phyloP scores from a whole-genome alignment of 2,113 vertebrate species.

The Suncus etruscus region DNA sequence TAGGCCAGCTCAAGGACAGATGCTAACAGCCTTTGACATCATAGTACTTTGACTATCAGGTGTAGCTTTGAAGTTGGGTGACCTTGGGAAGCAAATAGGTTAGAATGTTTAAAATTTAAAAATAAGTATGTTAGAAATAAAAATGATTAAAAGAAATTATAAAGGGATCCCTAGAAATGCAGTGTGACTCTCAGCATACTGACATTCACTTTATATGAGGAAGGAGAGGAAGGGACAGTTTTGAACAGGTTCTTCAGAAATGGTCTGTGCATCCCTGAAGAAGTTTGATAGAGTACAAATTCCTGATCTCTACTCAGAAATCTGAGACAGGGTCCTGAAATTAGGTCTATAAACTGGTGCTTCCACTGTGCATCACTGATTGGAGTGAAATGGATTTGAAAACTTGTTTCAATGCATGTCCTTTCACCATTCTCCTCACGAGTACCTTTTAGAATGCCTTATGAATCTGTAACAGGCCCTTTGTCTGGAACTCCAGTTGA shows the following conservation, averaged over 20 bases:
- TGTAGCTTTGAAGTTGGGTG: background rate
- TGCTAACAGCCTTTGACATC: background rate
- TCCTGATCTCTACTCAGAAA: background rate
- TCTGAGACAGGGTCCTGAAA: background rate
- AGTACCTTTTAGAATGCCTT: background rate
- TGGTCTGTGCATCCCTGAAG: background rate
- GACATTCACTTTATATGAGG: background rate
- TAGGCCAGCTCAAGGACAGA: background rate
- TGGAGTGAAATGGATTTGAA: background rate
- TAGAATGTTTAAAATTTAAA: background rate
- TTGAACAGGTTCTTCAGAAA: background rate
- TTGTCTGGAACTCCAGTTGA: background rate
- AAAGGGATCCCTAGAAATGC: background rate
- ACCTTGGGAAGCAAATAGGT: background rate
- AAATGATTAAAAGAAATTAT: too few relatives aligned
- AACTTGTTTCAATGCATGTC: background rate
- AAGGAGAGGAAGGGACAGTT: accelerated
- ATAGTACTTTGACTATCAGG: background rate
- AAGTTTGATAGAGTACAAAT: background rate
- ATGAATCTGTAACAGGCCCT: background rate
- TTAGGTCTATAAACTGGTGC: accelerated
- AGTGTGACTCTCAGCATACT: background rate
- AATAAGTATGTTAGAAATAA: background rate
- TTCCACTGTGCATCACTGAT: accelerated
- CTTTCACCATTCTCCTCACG: too few relatives aligned